Conservation (phyloP, 2,113 vertebrate genomes). For the Hepsetus odoe region DNA sequence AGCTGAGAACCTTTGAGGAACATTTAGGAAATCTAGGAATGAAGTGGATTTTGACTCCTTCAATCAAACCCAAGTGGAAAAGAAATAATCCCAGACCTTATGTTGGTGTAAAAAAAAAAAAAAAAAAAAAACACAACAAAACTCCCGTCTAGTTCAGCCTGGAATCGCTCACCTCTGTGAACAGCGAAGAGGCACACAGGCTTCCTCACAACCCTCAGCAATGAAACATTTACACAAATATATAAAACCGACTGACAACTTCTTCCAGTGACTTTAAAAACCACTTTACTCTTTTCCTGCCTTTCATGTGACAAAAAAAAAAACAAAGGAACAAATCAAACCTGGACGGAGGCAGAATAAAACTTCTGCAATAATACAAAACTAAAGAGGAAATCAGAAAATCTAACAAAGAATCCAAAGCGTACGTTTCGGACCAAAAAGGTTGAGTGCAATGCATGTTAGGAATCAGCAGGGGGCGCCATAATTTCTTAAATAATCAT, state of each 20-base stretch:
- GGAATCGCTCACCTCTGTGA: too few species aligned
- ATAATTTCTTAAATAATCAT: neutral
- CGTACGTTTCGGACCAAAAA: too few species aligned
- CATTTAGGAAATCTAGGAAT: too few species aligned
- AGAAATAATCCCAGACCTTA: too few species aligned
- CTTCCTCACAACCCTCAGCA: conserved; percentile 39
- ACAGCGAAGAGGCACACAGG: conserved; percentile 55
- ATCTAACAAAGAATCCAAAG: neutral
- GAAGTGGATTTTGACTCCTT: too few species aligned
- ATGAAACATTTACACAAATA: neutral
- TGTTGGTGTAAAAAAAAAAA: too few species aligned
- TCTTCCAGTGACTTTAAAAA: neutral
- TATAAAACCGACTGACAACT: neutral
- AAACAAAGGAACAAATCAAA: neutral
- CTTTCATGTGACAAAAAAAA: neutral
- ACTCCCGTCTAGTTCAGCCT: too few species aligned
- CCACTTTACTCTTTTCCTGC: neutral
- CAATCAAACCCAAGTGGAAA: too few species aligned
- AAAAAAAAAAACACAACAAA: too few species aligned
- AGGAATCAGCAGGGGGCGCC: neutral
- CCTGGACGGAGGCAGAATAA: neutral
- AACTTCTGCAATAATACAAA: neutral
- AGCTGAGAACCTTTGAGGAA: too few species aligned
- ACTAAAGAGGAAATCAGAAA: neutral
- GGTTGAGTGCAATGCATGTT: neutral